Evolutionary conservation across 2,888 invertebrate species (phyloP).

Genomic region (Melipona bicolor): DNA sequence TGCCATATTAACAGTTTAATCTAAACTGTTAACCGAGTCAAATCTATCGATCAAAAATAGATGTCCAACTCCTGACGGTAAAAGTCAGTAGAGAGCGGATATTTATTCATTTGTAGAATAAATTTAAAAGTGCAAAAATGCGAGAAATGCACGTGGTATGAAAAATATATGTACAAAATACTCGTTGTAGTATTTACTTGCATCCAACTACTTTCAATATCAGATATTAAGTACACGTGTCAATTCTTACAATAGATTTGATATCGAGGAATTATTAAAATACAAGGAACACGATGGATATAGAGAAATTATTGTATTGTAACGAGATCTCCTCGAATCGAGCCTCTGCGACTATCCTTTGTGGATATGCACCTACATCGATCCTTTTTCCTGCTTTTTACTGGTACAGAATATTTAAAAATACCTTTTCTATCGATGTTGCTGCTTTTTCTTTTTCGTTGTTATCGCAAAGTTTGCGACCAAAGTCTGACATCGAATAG

Average conservation of each 20-base stretch:
- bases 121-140: neutral
- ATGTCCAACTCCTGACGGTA: neutral
- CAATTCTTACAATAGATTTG: too few species aligned
- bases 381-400: neutral
- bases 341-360: neutral
- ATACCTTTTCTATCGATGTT: neutral
- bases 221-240: too few species aligned
- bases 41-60: neutral
- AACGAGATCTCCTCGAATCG: too few species aligned
- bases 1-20: neutral
- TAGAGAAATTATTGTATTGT: too few species aligned
- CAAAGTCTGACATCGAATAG: neutral
- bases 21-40: neutral
- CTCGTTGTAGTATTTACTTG: too few species aligned
- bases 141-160: too few species aligned
- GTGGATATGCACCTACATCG: neutral
- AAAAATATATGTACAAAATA: too few species aligned
- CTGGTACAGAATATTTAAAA: neutral
- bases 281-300: too few species aligned
- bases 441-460: neutral
- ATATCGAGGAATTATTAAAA: too few species aligned
- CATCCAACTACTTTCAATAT: too few species aligned
- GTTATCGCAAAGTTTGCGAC: neutral
- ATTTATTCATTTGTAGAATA: neutral
- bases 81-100: neutral